phyloP scores from a whole-genome alignment of 1,140 invertebrate species.

The Euura saliciscinereae region DNA sequence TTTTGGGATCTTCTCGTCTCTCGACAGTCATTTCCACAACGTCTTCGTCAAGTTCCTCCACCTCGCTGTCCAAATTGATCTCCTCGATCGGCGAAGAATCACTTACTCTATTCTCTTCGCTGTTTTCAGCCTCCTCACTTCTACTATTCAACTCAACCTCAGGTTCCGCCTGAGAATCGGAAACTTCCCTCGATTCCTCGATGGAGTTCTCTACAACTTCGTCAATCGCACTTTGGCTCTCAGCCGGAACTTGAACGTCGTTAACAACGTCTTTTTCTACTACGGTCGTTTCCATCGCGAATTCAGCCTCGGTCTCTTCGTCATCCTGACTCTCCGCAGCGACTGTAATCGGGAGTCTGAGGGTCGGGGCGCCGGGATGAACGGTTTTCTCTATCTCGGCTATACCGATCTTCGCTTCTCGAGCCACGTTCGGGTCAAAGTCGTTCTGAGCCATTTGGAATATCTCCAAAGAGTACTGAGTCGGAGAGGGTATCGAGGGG shows the following conservation, averaged over 20 bases:
- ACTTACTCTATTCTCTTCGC: not conserved
- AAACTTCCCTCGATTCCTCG: too few species aligned
- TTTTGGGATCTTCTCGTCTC: not conserved
- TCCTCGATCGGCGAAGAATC: not conserved
- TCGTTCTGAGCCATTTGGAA: slow-evolving; percentile 44
- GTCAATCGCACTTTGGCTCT: too few species aligned
- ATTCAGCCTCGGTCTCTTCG: not conserved
- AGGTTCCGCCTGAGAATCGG: too few species aligned
- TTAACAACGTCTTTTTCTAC: too few species aligned
- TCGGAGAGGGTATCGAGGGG: slow-evolving; percentile 31
- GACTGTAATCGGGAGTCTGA: slow-evolving; percentile 27
- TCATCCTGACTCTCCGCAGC: not conserved
- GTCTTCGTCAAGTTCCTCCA: not conserved
- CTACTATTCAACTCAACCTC: too few species aligned
- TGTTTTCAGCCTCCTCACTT: not conserved
- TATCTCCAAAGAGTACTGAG: slow-evolving; percentile 41
- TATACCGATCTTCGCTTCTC: slow-evolving; percentile 37
- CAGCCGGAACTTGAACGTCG: too few species aligned
- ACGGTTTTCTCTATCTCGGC: slow-evolving; percentile 44
- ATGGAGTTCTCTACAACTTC: too few species aligned
- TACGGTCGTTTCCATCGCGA: not conserved
- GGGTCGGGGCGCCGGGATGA: slow-evolving; percentile 42
- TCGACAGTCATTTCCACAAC: not conserved
- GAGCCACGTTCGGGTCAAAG: slow-evolving; percentile 29
- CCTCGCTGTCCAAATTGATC: not conserved